phyloP scores from a whole-genome alignment of 2,113 vertebrate species.

The Tachycineta bicolor region DNA sequence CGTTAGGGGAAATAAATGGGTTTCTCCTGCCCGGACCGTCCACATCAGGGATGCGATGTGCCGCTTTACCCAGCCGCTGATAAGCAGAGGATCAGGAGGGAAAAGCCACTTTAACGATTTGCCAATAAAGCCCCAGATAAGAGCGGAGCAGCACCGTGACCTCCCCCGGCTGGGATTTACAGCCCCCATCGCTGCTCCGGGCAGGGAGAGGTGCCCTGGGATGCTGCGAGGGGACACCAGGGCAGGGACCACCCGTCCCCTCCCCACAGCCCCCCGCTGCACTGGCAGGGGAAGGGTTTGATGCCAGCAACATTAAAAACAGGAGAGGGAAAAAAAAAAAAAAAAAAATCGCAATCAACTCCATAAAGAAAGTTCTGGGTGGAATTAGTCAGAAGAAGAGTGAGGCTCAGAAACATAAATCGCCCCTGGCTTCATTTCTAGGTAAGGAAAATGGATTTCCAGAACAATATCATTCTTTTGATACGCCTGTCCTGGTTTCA shows the following conservation, averaged over 20 bases:
- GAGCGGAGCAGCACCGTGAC: neutral
- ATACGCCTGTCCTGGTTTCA: neutral
- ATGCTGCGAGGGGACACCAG: neutral
- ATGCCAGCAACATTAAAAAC: neutral
- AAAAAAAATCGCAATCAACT: neutral
- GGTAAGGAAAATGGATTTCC: slow-evolving; percentile 28
- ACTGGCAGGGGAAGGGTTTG: neutral
- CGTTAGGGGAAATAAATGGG: slow-evolving; percentile 50
- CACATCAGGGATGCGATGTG: neutral
- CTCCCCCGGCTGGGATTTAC: neutral
- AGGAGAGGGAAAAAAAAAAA: fast-evolving
- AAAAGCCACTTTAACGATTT: neutral
- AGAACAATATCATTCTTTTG: neutral
- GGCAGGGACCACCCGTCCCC: neutral
- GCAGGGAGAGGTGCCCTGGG: fast-evolving
- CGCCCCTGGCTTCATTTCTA: neutral
- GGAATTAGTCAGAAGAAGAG: neutral
- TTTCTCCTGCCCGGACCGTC: slow-evolving; percentile 4
- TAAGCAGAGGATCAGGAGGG: neutral
- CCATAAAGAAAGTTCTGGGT: neutral
- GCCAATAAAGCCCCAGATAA: slow-evolving; percentile 5
- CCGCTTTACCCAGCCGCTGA: neutral
- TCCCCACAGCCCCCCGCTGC: fast-evolving
- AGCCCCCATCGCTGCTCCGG: neutral
- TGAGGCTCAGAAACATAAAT: neutral